Conservation (phyloP, 1,140 invertebrate genomes). For the Drosophila carrolli region DNA sequence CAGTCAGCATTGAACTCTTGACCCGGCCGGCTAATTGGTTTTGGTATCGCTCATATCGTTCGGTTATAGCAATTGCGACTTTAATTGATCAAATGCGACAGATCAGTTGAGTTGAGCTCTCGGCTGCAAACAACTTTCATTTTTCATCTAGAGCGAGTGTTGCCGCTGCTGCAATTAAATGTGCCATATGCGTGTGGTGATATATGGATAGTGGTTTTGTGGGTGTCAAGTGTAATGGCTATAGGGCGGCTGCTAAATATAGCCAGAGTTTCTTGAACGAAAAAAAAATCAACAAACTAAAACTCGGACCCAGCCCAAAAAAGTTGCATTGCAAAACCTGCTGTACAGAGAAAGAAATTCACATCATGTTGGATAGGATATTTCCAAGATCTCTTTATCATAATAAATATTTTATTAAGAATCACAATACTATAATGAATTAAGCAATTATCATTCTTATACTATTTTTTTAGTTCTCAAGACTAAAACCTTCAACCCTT, state of each 20-base stretch:
- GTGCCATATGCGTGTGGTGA: constrained; percentile 61
- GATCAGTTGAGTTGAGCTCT: constrained; percentile 27
- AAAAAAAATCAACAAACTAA: constrained; percentile 7
- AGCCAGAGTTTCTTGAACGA: constrained; percentile 44
- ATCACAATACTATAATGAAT: too few species aligned
- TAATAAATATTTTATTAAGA: too few species aligned
- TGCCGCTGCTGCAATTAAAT: constrained; percentile 77
- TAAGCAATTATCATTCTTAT: too few species aligned
- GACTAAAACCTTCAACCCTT: not conserved
- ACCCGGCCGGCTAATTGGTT: constrained; percentile 72
- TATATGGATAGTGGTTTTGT: constrained; percentile 57
- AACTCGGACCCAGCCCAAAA: constrained; percentile 55
- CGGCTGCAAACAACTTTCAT: constrained; percentile 75
- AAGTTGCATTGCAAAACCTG: constrained; percentile 60
- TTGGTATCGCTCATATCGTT: constrained; percentile 46
- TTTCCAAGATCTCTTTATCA: too few species aligned
- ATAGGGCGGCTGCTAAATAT: constrained; percentile 79
- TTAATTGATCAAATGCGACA: constrained; percentile 79
- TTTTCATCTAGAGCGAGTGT: constrained; percentile 65
- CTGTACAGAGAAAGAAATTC: constrained; percentile 18
- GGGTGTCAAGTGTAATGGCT: constrained; percentile 79
- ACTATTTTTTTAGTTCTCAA: too few species aligned
- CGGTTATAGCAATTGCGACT: constrained; percentile 64
- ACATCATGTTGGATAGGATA: too few species aligned
- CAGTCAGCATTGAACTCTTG: constrained; percentile 71